These are phyloP conservation scores for Cyrtodaria siliqua DNA, from an alignment of 2,888 invertebrate genomes.

Conservation along the genomic window DNA sequence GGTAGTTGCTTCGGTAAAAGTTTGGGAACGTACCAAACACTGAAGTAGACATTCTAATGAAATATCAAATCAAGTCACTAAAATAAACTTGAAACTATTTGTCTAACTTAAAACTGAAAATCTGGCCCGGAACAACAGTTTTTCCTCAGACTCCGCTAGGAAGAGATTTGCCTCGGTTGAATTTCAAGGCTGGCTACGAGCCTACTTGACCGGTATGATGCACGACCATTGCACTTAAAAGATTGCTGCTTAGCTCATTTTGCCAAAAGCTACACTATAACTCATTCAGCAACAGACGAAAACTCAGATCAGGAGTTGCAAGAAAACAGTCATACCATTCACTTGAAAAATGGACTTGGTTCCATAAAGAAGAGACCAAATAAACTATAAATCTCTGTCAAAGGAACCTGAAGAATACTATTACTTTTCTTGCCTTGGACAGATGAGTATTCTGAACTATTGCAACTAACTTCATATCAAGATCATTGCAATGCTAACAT, in stretches of 20 bases:
- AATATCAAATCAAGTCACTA: no score
- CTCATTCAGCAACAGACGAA: background rate
- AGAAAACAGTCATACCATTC: conserved; percentile 1
- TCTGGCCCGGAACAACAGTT: no score
- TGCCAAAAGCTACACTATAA: conserved; percentile 26
- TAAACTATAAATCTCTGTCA: conserved; percentile 16
- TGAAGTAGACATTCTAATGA: no score
- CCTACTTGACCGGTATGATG: no score
- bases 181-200: no score
- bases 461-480: conserved; percentile 9
- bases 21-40: no score
- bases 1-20: no score
- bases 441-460: conserved; percentile 2
- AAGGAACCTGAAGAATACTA: conserved; percentile 36
- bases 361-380: conserved; percentile 35
- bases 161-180: no score
- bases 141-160: no score
- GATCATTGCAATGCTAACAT: conserved; percentile 15
- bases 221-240: background rate
- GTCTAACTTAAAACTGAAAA: no score
- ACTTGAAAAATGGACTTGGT: conserved; percentile 24
- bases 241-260: conserved; percentile 41
- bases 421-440: conserved; percentile 39
- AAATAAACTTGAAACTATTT: no score
- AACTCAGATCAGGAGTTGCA: conserved; percentile 15